Evolutionary conservation across 2,888 invertebrate species (phyloP), one percentile per base, ranked within the genome.

Genomic region (Brachyptera putata): DNA sequence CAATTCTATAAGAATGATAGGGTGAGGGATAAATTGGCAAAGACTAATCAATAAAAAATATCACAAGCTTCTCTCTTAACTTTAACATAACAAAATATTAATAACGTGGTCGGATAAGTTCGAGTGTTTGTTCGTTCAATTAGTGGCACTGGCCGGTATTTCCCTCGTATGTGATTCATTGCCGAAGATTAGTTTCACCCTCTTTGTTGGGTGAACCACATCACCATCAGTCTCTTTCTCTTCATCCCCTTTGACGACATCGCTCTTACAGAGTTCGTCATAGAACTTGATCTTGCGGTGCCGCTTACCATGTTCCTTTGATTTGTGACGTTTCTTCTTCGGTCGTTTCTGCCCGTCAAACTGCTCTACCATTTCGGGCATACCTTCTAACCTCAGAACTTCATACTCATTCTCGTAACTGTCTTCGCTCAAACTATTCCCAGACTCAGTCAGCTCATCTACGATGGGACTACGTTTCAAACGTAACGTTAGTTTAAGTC

Each of bases 141-240:
- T 46, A 5, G 46, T 24, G 24, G 46, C 46, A 4, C 22, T 46
- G 1, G 46, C 46, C 24, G 53, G 91, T 79, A 93, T 84, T 79
- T 92, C 88, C 72, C 92, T 92, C 72, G 90, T 91, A 72, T 86
- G 88, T 71, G 89, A 88, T 75, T 93, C 93, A 74, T 91, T 91
- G 68, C 93, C 92, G 71, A 93, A 88, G 70, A 91, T 91, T 71
- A 94, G 80, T 71, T 90, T 84, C 73, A 94, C 79, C 70, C 93
- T 84, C 77, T 93, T 94, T 83, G 88, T 87, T 56, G 87, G 85
- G 65, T 86, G 87, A 70, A 34, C 36, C 18, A 34, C 30, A 43
- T 60, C 60, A 25, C 25, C 43, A 43, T 60, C 60, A 34, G 53
- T 55, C 69, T 67, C 70, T 74, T 58, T 69, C 63, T 62, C 70